Evolutionary conservation across 2,113 vertebrate species (phyloP).

Genomic region (Thryonomys swinderianus): DNA sequence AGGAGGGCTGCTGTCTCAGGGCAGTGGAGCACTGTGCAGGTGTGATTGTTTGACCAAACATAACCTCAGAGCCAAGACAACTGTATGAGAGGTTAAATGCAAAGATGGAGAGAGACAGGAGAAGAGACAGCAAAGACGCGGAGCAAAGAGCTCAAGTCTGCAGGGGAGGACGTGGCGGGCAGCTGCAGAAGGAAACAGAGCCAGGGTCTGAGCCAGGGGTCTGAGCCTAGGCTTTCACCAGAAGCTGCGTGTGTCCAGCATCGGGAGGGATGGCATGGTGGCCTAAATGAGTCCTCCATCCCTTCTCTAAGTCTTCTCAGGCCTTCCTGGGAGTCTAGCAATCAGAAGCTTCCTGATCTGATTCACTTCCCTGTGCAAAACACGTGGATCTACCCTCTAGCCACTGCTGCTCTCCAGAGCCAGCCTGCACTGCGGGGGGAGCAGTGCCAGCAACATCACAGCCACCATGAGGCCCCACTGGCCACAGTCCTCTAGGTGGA

Average conservation of each 20-base stretch:
- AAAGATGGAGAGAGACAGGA: background rate
- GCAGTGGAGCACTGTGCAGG: background rate
- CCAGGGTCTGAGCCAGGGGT: background rate
- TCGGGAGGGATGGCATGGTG: accelerated
- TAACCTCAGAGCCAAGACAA: background rate
- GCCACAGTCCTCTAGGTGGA: background rate
- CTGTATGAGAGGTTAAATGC: background rate
- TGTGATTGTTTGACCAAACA: background rate
- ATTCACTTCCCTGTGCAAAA: background rate
- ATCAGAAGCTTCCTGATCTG: background rate
- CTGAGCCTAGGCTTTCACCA: accelerated
- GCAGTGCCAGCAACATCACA: accelerated
- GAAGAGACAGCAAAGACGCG: background rate
- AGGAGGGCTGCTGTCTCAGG: background rate
- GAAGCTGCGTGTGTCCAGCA: accelerated
- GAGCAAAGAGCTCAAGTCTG: background rate
- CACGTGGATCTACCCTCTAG: background rate
- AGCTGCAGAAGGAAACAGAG: background rate
- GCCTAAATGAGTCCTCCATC: accelerated
- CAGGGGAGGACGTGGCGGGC: background rate
- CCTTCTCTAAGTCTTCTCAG: background rate
- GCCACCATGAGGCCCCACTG: background rate
- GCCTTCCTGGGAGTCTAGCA: background rate
- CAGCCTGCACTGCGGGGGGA: background rate
- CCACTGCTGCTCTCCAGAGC: too few species aligned